A percentile compares a stretch with the other conserved stretches of the same genome.
phyloP scores from a whole-genome alignment of 2,797 vertebrate genomes.

The Cryptoprocta ferox region DNA sequence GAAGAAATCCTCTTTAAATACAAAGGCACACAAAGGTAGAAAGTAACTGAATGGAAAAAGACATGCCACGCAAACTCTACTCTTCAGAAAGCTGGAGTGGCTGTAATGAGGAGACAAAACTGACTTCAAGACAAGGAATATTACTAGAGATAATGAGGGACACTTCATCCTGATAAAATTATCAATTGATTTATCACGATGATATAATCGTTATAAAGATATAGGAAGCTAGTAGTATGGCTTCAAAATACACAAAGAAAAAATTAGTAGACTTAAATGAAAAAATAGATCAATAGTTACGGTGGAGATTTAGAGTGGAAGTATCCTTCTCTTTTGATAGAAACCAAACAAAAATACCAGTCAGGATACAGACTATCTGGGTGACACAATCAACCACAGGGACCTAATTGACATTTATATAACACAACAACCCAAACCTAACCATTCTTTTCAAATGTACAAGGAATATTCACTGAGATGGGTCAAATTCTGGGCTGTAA shows the following conservation, averaged over 20 bases:
- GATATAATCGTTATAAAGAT: neutral
- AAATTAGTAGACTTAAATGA: neutral
- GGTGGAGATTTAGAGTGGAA: neutral
- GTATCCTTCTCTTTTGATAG: neutral
- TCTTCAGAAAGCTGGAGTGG: neutral
- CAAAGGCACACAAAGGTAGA: neutral
- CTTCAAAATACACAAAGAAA: neutral
- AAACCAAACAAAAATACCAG: neutral
- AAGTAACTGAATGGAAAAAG: neutral
- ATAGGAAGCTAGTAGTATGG: neutral
- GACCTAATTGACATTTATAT: neutral
- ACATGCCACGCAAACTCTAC: neutral
- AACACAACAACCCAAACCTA: neutral
- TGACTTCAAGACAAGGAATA: neutral
- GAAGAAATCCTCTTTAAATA: neutral
- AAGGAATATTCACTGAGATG: neutral
- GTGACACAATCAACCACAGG: neutral
- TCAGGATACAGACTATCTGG: neutral
- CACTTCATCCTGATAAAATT: neutral
- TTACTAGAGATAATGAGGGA: neutral
- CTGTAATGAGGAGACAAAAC: neutral
- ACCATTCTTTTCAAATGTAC: neutral
- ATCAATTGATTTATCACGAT: neutral
- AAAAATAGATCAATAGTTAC: neutral
- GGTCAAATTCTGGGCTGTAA: neutral